Evolutionary conservation across 1,140 invertebrate species (phyloP), one percentile per base, ranked within the genome.

Genomic region (Nilaparvata lugens): DNA sequence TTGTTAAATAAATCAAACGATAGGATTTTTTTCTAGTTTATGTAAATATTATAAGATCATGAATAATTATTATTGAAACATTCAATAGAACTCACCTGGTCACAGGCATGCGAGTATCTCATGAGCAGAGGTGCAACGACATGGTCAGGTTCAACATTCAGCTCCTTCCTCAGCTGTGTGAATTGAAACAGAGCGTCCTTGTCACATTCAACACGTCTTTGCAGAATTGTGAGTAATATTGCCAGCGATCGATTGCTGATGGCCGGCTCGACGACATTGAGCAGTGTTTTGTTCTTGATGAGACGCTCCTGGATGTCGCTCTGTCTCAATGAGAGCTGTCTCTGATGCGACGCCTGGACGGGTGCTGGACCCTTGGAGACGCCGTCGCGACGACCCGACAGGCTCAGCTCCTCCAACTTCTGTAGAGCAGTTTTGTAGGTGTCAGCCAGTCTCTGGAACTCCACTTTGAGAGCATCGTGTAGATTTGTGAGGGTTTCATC

Each of bases 231-330:
- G 16, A 73, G 71, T 4, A 84, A 71, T 56, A 82, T 77, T 56
- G 79, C 79, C 54, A 83, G 67, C 13, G 76, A 79, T 58, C 79
- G 74, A 64, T 79, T 80, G 31, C 74, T 74, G 13, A 81, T 66
- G 2, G 78, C 76, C 7, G 81, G 81, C 71, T 95, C 91, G 48
- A 95, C 77, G 28, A 90, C 85, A 64, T 93, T 94, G 48, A 94
- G 75, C 21, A 95, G 74, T 0, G 88, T 89, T 73, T 93, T 93
- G 74, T 95, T 96, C 74, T 94, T 92, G 65, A 95, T 95, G 16
- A 96, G 77, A 4, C 93, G 75, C 62, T 91, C 85, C 72, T 96
- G 91, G 18, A 88, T 86, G 67, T 91, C 88, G 4, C 81, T 80
- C 68, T 90, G 85, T 42, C 84, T 85, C 23, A 95, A 79, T 43